phyloP scores from a whole-genome alignment of 2,888 invertebrate species.

The Aricia artaxerxes region DNA sequence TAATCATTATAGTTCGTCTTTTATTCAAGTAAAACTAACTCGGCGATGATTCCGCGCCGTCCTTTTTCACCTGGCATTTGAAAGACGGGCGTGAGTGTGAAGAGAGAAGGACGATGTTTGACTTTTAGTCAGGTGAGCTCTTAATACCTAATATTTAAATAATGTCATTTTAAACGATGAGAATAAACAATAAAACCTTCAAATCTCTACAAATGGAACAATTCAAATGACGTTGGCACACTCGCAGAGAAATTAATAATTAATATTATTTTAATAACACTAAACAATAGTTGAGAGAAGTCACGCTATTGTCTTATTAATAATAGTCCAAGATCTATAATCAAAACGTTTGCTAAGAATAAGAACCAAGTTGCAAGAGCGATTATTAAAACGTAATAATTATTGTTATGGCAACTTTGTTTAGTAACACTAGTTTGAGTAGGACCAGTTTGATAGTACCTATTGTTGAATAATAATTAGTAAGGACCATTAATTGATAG shows the following conservation, averaged over 20 bases:
- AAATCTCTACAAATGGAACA: neutral
- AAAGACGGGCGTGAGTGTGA: no score
- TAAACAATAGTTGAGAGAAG: conserved; percentile 44
- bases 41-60: no score
- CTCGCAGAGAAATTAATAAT: conserved; percentile 9
- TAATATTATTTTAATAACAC: conserved; percentile 39
- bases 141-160: no score
- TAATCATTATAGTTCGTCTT: no score
- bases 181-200: neutral
- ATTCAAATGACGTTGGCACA: conserved; percentile 27
- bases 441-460: neutral
- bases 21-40: no score
- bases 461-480: no score
- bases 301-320: conserved; percentile 44
- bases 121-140: no score
- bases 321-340: conserved; percentile 38
- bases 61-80: no score
- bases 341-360: conserved; percentile 34
- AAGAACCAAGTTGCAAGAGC: neutral
- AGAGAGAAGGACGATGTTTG: no score
- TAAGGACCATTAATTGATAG: no score
- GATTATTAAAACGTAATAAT: conserved; percentile 3
- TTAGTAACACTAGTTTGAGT: neutral
- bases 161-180: neutral
- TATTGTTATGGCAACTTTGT: neutral